Percentiles rank a stretch among this genome's conserved stretches.
Conservation (phyloP, 2,797 vertebrate species). For the Malacoraja senta region DNA sequence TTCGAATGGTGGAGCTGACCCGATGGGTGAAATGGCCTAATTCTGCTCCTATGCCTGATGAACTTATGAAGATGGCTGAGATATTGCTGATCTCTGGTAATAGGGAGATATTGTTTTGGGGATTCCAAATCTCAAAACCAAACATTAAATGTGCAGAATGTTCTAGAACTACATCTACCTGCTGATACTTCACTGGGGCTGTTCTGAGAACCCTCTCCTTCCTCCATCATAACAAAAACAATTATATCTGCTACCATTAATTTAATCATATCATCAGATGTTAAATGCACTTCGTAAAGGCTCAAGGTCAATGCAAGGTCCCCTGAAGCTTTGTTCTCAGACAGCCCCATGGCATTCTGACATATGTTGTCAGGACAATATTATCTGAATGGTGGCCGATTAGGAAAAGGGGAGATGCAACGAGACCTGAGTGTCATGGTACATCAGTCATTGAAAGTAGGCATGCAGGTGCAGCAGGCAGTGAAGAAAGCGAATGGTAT, state of each 20-base stretch:
- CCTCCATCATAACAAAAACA: not conserved
- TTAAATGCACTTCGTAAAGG: not conserved
- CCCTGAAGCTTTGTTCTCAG: not conserved
- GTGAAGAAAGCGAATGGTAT: too few relatives aligned
- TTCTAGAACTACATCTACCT: not conserved
- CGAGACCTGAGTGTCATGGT: too few relatives aligned
- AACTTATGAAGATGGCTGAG: too few relatives aligned
- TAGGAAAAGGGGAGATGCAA: too few relatives aligned
- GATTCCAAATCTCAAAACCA: not conserved
- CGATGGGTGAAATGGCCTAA: too few relatives aligned
- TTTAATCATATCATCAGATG: not conserved
- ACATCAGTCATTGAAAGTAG: too few relatives aligned
- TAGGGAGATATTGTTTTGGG: not conserved
- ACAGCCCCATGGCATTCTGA: not conserved
- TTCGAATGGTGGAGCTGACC: too few relatives aligned
- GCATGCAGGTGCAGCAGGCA: too few relatives aligned
- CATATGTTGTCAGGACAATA: not conserved
- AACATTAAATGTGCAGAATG: not conserved
- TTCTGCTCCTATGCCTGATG: too few relatives aligned
- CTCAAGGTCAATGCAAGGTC: not conserved
- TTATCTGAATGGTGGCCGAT: too few relatives aligned
- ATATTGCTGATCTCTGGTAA: too few relatives aligned
- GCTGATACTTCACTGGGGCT: not conserved
- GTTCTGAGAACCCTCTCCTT: not conserved
- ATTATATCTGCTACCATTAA: not conserved